Conservation (phyloP, 1,140 invertebrate species). For the Aradophagus sp. region DNA sequence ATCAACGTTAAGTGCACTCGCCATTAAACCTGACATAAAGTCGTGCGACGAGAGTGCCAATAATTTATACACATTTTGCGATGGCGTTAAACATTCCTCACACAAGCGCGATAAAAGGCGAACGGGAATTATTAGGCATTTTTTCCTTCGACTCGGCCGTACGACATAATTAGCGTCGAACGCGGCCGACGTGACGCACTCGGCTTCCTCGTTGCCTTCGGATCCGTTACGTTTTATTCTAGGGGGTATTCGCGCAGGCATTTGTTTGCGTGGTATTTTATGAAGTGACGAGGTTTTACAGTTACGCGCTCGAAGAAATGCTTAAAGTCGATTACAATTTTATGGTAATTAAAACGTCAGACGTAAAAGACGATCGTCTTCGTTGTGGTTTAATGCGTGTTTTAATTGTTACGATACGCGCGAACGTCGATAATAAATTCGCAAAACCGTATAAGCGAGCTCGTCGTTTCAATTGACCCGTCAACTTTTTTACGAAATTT, state of each 20-base stretch:
- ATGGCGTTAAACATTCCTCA: conserved; percentile 39
- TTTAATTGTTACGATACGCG: conserved; percentile 11
- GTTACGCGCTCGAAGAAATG: conserved; percentile 14
- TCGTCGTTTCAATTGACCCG: too few relatives aligned
- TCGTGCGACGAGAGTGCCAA: conserved; percentile 39
- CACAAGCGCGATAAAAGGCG: conserved; percentile 34
- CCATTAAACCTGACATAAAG: conserved; percentile 57
- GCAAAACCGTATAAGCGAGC: too few relatives aligned
- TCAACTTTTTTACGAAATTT: too few relatives aligned
- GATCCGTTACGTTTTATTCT: conserved; percentile 41
- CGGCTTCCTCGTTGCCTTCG: conserved; percentile 30
- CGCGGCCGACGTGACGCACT: conserved; percentile 24
- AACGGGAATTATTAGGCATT: conserved; percentile 28
- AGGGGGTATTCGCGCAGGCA: conserved; percentile 1
- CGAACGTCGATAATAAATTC: too few relatives aligned
- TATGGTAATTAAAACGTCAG: conserved; percentile 35
- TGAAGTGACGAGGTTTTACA: conserved; percentile 28
- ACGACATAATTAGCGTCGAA: conserved; percentile 47
- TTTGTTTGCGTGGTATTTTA: conserved; percentile 40
- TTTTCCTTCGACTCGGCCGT: conserved; percentile 6
- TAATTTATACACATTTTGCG: conserved; percentile 59
- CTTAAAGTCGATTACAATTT: conserved; percentile 13
- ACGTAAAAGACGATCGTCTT: conserved; percentile 5
- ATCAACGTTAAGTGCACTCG: conserved; percentile 59
- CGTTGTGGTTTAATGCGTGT: background rate